phyloP scores from a whole-genome alignment of 2,888 invertebrate species.

The Euphydryas editha region DNA sequence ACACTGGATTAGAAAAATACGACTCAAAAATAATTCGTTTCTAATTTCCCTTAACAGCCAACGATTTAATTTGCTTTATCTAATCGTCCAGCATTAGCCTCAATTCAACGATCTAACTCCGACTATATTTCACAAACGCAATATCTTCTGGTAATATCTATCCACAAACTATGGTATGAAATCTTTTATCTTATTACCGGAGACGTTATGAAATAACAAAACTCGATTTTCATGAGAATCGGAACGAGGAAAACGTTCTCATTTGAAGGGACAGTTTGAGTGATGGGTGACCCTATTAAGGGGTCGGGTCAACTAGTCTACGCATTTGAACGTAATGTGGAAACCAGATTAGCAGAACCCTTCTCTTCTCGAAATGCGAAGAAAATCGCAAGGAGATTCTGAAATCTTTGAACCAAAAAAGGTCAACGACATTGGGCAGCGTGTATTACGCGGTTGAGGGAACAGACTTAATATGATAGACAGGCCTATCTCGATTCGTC shows the following conservation, averaged over 20 bases:
- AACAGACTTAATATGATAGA: conserved; percentile 43
- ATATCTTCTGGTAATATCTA: conserved; percentile 10
- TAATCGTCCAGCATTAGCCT: background rate
- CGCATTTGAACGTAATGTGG: conserved; percentile 34
- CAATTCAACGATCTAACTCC: background rate
- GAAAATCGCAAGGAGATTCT: conserved; percentile 8
- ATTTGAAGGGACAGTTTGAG: conserved; percentile 45
- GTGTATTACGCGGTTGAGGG: conserved; percentile 38
- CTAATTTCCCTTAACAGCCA: background rate
- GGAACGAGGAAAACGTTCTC: conserved; percentile 39
- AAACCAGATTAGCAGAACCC: conserved; percentile 30
- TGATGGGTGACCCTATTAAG: conserved; percentile 48
- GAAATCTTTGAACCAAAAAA: conserved; percentile 8
- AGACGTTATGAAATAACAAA: conserved; percentile 37
- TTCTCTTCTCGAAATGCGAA: background rate
- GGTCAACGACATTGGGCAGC: conserved; percentile 35
- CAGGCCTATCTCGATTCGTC: conserved; percentile 34
- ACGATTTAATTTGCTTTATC: background rate
- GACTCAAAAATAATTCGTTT: background rate
- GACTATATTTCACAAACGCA: background rate
- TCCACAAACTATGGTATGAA: conserved; percentile 10
- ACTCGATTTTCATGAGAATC: conserved; percentile 37
- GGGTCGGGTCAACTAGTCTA: conserved; percentile 43
- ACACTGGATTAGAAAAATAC: background rate
- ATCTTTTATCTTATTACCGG: conserved; percentile 27